Base-by-base conservation (phyloP, 2,797 vertebrate species). In the Acanthopagrus latus region DNA sequence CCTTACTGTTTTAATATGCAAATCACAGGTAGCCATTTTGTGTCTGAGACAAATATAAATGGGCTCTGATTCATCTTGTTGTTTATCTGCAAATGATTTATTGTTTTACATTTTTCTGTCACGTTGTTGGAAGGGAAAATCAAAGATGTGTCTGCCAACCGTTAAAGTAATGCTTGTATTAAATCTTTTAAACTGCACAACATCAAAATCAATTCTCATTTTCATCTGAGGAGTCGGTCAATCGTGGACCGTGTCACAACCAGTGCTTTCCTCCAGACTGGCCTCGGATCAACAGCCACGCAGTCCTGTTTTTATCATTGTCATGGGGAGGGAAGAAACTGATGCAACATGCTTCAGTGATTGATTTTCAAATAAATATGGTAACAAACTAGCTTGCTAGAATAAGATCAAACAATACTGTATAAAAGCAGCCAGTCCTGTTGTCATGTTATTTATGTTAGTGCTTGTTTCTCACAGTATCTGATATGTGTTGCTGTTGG, bases 121-220 rank as follows among this genome's bases (percentile, higher is more conserved):
- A 52, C 3, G 4, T 33, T 18, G 23, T 46, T n/a, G 4, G 29
- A 43, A 54, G 41, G 11, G 29, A 25, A 52, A 62, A 63, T 60
- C 29, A 21, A 63, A 63, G 6, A 20, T 44, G 6, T 55, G 13
- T 17, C 54, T 54, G 52, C 54, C 54, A 17, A 17, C 54, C 13
- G 1, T 17, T 17, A 55, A 55, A 57, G 29, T 57, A 57, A n/a
- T 5, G n/a, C 13, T 21, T 7, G 20, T 20, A 29, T 27, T 54
- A 23, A 27, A 57, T 64, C 7, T 38, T 47, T 57, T 56, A 25
- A 48, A 57, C 43, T 25, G 43, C 27, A 47, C 9, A 47, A 6
- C 71, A 20, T 23, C 27, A 60, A n/a, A 55, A 48, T 64, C 62
- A 7, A 64, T 74, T 38, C 51, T 74, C 52, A 38, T 57, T 64